Base-by-base conservation (phyloP, 64 coral and sea anemone genomes). In the Hydrozoanthus tunicans region DNA sequence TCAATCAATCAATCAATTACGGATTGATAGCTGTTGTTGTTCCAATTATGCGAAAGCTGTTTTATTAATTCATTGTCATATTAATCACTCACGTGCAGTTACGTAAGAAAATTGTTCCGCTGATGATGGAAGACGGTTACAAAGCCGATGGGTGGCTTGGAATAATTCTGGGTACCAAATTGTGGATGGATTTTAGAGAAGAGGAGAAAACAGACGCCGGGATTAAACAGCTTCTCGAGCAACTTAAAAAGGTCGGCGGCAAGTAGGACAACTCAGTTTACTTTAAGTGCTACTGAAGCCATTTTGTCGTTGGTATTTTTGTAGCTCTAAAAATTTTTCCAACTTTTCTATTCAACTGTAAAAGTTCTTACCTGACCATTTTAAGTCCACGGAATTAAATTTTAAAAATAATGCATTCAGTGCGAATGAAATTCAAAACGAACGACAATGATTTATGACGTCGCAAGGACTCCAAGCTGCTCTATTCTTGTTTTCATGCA, bases 101-200 rank as follows among this genome's bases (percentile, higher is more conserved):
- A 58, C 86, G 73, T 58, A 90, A 77, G 86, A 90, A 90, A 32
- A 78, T 26, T 7, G 78, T 90, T 25, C 86, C 86, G 6, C 3
- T 90, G 26, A 90, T 90, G 86, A 90, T 90, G 86, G 86, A 90
- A 27, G 6, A 73, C 7, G 73, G 78, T 27, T 90, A 90, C 73
- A 78, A 90, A 62, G 57, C 86, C 14, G 86, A 90, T 56, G 86
- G 86, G 5, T 90, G 86, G 86, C 51, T 90, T 71, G 86, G 86
- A 6, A 78, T 90, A 58, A 78, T 90, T 77, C 86, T 90, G 25
- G 86, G 86, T 3, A 90, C 86, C 26, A 90, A 90, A 14, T 56
- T 90, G 23, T 90, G 86, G 86, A 90, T 90, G 72, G 86, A 90
- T 62, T 90, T 90, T 61, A 90, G 86, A 90, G 73, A 90, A 14